Evolutionary conservation across 2,797 vertebrate species (phyloP).

Genomic region (Microctenopoma steveboyesi): DNA sequence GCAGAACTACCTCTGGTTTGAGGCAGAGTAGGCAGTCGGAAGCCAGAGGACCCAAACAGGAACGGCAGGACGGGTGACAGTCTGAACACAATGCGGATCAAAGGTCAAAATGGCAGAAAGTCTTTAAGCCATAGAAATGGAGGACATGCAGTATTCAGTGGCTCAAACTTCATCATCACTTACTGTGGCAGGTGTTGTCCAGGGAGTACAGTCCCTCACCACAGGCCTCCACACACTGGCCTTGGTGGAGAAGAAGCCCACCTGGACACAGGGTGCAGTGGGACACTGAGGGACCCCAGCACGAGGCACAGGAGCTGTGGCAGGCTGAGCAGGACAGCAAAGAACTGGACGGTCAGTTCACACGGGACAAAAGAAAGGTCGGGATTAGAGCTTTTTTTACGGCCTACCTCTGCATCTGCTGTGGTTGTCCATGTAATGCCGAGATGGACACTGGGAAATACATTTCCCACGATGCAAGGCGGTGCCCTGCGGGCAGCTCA

Average conservation of each 20-base stretch:
- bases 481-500: conserved; percentile 82
- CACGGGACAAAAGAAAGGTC: too few species aligned
- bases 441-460: conserved; percentile 83
- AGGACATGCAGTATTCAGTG: too few species aligned
- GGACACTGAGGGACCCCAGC: conserved; percentile 85
- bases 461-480: conserved; percentile 86
- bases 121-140: too few species aligned
- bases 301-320: conserved; percentile 86
- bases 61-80: conserved; percentile 88
- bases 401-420: conserved; percentile 87
- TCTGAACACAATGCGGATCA: conserved; percentile 68
- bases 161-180: conserved; percentile 26
- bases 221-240: conserved; percentile 88
- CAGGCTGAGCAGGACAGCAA: conserved; percentile 81
- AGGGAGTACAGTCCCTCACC: conserved; percentile 88
- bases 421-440: conserved; percentile 79
- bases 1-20: conserved; percentile 82
- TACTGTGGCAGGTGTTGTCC: conserved; percentile 87
- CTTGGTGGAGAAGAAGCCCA: conserved; percentile 77
- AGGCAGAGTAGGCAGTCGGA: conserved; percentile 85
- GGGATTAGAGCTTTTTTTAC: too few species aligned
- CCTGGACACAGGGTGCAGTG: conserved; percentile 86
- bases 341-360: too few species aligned
- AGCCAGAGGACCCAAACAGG: conserved; percentile 85
- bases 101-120: neutral